Base-by-base conservation (phyloP, 2,888 invertebrate species). In the Harpalus rufipes region DNA sequence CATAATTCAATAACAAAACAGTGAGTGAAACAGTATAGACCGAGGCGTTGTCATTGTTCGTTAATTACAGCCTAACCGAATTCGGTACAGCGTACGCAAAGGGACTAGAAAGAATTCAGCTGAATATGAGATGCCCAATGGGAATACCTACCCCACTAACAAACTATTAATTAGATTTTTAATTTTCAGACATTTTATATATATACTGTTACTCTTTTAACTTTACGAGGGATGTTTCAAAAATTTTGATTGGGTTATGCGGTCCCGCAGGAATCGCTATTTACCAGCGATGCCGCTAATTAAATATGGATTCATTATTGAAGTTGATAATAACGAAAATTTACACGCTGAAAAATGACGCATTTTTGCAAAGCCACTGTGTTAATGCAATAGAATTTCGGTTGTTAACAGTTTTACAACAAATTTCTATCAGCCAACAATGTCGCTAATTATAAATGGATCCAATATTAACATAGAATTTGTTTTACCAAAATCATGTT, bases 161-260 rank as follows among this genome's bases (percentile, higher is more conserved):
- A 80, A 80, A 80, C 80, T 80, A 80, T 80, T 80, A 80, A 80
- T 80, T 80, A 61, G 63, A 80, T 80, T 80, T 80, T 80, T 80
- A 32, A 80, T 80, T 80, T 80, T 59, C 59, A 58, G 61, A 80
- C 80, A 80, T 80, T 80, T 80, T 80, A 16, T 59, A 16, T 59
- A 16, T 59, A 80, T 16, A 61, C 56, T 14, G 78, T 58, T 78
- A 78, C 80, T 61, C 80, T 80, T 80, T 58, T n/a, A 58, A 78
- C 78, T 32, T 59, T 58, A 58, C 56, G 32, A 6, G 44, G 58
- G 44, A 80, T 80, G 61, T 80, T 79, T 80, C 56, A 25, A 80
- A 61, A 80, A 32, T 80, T 80, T 80, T 80, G 41, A 41, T 61
- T 61, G 80, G 41, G 63, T 61, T 80, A 59, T 16, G 25, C 14